Percentiles rank a stretch among this genome's conserved stretches.
phyloP scores from a whole-genome alignment of 30 jellyfish, hydroid and myxozoan species.

The Aurelia coerulea region DNA sequence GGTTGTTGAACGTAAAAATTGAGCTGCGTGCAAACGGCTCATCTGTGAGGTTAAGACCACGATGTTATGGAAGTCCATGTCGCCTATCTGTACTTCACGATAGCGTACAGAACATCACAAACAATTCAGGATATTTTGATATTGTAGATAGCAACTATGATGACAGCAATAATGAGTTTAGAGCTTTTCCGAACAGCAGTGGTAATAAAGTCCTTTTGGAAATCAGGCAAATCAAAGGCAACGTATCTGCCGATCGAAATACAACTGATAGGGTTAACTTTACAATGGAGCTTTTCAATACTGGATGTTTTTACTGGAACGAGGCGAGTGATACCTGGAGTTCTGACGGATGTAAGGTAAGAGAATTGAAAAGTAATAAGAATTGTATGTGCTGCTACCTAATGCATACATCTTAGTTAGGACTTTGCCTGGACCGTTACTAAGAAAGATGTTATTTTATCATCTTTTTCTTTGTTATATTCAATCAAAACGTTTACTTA shows the following conservation, averaged over 20 bases:
- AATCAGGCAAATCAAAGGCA: too few species aligned
- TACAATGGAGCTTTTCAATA: slow-evolving; percentile 17
- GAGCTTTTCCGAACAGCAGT: too few species aligned
- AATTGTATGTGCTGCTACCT: too few species aligned
- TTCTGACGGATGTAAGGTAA: slow-evolving; percentile 74
- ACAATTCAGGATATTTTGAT: not conserved
- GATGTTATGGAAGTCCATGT: slow-evolving; percentile 50
- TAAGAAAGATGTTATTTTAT: too few species aligned
- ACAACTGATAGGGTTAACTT: too few species aligned
- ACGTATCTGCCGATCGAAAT: too few species aligned
- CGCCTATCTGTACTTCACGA: not conserved
- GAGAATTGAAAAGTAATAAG: not conserved
- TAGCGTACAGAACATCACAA: not conserved
- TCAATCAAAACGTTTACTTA: too few species aligned
- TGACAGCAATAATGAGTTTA: too few species aligned
- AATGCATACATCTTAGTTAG: too few species aligned
- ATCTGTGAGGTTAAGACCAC: slow-evolving; percentile 8
- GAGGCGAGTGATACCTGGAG: slow-evolving; percentile 47
- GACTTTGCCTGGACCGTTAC: too few species aligned
- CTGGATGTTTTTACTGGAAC: slow-evolving; percentile 76
- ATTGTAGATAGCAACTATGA: not conserved
- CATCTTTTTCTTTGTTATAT: too few species aligned
- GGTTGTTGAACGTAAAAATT: not conserved
- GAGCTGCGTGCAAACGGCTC: slow-evolving; percentile 20
- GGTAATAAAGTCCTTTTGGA: too few species aligned